These are phyloP conservation scores for Malaclemys terrapin DNA, from an alignment of 2,113 vertebrate species.

Conservation along the genomic window DNA sequence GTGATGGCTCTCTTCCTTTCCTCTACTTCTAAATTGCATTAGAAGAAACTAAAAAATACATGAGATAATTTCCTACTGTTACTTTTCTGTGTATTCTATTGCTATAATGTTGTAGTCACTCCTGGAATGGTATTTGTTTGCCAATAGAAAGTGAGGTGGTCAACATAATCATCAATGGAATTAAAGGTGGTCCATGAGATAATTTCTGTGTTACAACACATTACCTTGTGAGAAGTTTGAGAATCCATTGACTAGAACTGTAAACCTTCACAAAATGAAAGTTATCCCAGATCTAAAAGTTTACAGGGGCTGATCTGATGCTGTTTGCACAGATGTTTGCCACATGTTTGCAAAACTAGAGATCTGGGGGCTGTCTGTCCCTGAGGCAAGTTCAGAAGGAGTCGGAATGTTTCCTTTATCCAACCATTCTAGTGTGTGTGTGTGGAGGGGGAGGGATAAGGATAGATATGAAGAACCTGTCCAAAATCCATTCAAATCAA, in stretches of 20 bases:
- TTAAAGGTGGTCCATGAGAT: not conserved
- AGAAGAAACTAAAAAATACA: not conserved
- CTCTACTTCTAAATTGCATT: not conserved
- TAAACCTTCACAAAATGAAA: not conserved
- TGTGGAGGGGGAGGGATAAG: not conserved
- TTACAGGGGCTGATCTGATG: constrained; percentile 26
- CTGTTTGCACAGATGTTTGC: not conserved
- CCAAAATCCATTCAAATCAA: no score
- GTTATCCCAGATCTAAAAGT: constrained; percentile 28
- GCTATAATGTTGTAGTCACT: not conserved
- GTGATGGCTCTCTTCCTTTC: not conserved
- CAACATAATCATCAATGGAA: not conserved
- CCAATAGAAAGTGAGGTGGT: not conserved
- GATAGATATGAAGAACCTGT: not conserved
- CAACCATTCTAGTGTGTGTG: constrained; percentile 31
- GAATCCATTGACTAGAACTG: not conserved
- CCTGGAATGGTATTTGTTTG: not conserved
- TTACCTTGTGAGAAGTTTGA: not conserved
- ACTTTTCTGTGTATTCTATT: not conserved
- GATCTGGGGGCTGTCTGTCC: constrained; percentile 25
- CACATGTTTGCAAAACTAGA: constrained; percentile 45
- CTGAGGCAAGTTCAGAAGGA: constrained; percentile 17
- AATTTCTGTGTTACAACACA: not conserved
- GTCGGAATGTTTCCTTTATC: constrained; percentile 45
- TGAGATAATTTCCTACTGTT: not conserved